Base-by-base conservation (phyloP, 2,888 invertebrate species). In the Cistogaster globosa region DNA sequence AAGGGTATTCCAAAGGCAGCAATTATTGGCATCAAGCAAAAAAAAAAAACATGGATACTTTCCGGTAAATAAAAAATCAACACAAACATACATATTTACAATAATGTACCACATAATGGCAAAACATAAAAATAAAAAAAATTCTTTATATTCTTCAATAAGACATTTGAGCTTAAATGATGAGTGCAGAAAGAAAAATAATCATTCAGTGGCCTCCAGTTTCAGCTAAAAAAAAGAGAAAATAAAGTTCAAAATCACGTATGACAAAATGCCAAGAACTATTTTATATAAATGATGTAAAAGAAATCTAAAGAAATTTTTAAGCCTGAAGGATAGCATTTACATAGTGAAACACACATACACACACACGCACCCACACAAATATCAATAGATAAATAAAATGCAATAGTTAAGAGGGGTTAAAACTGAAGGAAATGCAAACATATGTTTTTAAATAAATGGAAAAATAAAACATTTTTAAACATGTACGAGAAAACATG, bases 221-320 rank as follows among this genome's bases (percentile, higher is more conserved):
- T 76, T 60, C 55, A 22, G n/a, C 53, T 51, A 22, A 71, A 71
- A 26, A 65, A 58, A 42, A 18, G 51, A 67, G 48, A 77, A 78
- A 74, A 62, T 42, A 74, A 81, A 68, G 38, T 67, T 78, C 48
- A 75, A 85, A 83, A 82, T 82, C 82, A 85, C 82, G 85, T 85
- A 82, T 82, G 75, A 79, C 53, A 79, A 82, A 85, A 82, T 82
- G 67, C 74, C 82, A 58, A 82, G 45, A 53, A 55, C 62, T 62
- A 63, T 62, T 78, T 71, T 68, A 53, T 80, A 80, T 81, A 84
- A 85, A 85, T 78, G 85, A 85, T 85, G 82, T 82, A 72, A 68
- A 72, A 68, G 68, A 60, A 77, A 69, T 68, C 62, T 69, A 36
- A 74, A 69, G 62, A 68, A 76, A 72, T 57, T 63, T 71, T 75